Conservation (phyloP, 1,140 invertebrate species). For the Goniozus legneri region DNA sequence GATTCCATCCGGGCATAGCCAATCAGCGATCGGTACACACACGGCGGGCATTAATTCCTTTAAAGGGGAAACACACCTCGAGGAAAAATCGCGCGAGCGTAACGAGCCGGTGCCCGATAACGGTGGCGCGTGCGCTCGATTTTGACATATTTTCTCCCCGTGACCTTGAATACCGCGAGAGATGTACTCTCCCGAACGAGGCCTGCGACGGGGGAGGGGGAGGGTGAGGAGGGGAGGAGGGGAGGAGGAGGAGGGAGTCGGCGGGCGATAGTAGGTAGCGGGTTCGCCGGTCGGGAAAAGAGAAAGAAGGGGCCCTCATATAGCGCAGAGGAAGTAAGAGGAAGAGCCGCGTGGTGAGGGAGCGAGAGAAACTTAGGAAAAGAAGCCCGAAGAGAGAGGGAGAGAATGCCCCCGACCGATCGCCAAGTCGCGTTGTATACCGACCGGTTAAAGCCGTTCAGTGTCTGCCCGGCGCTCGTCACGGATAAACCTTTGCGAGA, state of each 20-base stretch:
- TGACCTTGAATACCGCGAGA: conserved; percentile 38
- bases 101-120: too few relatives aligned
- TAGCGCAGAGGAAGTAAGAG: conserved; percentile 4
- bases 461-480: conserved; percentile 40
- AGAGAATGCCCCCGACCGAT: conserved; percentile 19
- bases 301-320: conserved; percentile 1
- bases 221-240: conserved; percentile 8
- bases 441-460: conserved; percentile 42
- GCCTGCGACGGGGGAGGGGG: conserved; percentile 12
- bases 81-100: too few relatives aligned
- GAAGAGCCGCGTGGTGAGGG: not conserved
- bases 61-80: too few relatives aligned
- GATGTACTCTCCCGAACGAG: conserved; percentile 11
- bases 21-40: too few relatives aligned
- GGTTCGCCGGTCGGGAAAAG: not conserved
- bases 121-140: conserved; percentile 16
- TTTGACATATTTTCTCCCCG: conserved; percentile 30
- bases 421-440: conserved; percentile 33
- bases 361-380: conserved; percentile 13
- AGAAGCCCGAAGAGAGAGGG: conserved; percentile 21
- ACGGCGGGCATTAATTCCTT: too few relatives aligned
- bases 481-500: conserved; percentile 33
- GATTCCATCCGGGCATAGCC: too few relatives aligned
- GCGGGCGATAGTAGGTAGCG: not conserved
- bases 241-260: conserved; percentile 17